phyloP scores from a whole-genome alignment of 1,140 invertebrate species.

The Drosophila lacteicornis region DNA sequence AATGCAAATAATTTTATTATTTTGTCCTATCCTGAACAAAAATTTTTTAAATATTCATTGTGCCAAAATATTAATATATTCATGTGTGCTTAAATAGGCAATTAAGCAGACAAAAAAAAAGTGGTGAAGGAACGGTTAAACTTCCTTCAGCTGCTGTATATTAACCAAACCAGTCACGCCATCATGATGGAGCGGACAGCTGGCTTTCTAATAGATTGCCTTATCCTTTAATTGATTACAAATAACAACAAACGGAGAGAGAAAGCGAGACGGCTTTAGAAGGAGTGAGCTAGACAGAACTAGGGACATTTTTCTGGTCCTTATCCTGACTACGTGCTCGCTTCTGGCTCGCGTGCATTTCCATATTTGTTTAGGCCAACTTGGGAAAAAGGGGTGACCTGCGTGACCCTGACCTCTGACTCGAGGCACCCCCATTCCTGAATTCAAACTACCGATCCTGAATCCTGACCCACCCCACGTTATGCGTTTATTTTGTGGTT shows the following conservation, averaged over 20 bases:
- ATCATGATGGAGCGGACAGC: conserved; percentile 48
- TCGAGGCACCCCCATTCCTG: conserved; percentile 10
- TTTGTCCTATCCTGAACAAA: not conserved
- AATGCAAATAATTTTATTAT: not conserved
- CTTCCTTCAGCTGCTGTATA: conserved; percentile 48
- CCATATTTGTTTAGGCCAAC: conserved; percentile 68
- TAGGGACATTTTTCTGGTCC: conserved; percentile 36
- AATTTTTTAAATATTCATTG: not conserved
- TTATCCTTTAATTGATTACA: conserved; percentile 78
- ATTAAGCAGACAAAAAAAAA: conserved; percentile 1
- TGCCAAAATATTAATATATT: conserved; percentile 30
- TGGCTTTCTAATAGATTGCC: conserved; percentile 66
- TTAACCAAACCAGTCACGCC: conserved; percentile 48
- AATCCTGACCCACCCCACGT: conserved; percentile 54
- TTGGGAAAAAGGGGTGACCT: conserved; percentile 53
- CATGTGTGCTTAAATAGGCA: conserved; percentile 20
- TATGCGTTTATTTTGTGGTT: not conserved
- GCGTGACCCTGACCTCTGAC: conserved; percentile 59
- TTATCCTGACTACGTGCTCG: conserved; percentile 48
- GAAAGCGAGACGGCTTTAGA: not conserved
- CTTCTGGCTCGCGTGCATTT: conserved; percentile 49
- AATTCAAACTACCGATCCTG: conserved; percentile 9
- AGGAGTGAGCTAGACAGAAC: not conserved
- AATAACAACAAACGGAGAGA: conserved; percentile 56
- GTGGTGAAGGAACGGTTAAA: not conserved